Evolutionary conservation across 2,113 vertebrate genomes (phyloP).

Genomic region (Diglossa brunneiventris): DNA sequence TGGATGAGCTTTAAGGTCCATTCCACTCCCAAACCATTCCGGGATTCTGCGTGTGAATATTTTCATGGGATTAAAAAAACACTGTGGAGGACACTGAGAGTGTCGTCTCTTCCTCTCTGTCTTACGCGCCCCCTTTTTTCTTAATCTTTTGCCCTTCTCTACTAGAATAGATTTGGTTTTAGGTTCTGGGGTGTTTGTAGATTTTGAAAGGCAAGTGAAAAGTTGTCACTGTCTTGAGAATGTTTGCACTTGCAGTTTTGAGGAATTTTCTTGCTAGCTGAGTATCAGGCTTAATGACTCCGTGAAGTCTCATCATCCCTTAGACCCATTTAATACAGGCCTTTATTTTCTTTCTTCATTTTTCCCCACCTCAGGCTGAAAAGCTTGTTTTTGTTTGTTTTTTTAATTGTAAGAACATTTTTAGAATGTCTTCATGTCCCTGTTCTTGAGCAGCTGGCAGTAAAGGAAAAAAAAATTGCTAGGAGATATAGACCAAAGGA

Average conservation of each 20-base stretch:
- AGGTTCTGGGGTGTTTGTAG: not conserved
- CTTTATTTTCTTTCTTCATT: not conserved
- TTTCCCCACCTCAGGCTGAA: not conserved
- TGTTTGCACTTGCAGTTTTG: not conserved
- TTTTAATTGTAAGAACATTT: not conserved
- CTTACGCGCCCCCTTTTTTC: not conserved
- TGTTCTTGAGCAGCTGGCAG: not conserved
- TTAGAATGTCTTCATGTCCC: not conserved
- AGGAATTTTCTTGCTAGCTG: not conserved
- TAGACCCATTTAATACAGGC: not conserved
- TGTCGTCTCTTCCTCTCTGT: not conserved
- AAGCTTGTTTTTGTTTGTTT: not conserved
- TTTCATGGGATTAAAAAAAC: not conserved
- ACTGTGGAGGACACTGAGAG: not conserved
- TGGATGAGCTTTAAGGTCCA: fast-evolving
- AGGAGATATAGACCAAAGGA: not conserved
- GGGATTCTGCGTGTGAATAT: not conserved
- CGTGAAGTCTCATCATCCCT: not conserved
- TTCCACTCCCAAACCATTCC: fast-evolving
- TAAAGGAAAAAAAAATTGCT: not conserved
- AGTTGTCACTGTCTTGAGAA: not conserved
- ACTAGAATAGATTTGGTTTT: not conserved
- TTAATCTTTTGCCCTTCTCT: not conserved
- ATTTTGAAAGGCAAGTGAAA: not conserved
- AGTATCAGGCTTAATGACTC: not conserved